Evolutionary conservation across 1,140 invertebrate genomes (phyloP), one percentile per base, ranked within the genome.

Genomic region (Trichomalopsis sarcophagae): DNA sequence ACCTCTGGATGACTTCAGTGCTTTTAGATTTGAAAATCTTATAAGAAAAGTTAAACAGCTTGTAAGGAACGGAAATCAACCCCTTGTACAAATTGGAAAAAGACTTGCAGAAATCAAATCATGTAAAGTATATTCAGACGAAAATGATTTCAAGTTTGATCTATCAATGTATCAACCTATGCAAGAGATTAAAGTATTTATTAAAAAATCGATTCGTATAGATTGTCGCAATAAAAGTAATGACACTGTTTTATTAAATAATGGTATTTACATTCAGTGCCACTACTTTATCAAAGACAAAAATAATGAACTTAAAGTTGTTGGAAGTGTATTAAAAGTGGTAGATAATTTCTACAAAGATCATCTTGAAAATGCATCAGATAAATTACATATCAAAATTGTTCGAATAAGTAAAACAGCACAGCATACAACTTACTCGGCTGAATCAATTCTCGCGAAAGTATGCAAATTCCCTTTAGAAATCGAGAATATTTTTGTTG

Each of bases 21-120:
- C 92, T n/a, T 94, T 94, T 88, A 84, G 87, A 40, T 94, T 93
- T 91, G 93, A 94, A 90, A 93, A 91, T 87, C 91, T 89, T 84
- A 85, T 94, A 75, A 80, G 89, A 71, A 81, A 88, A 77, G 85
- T 94, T 23, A 94, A 94, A 89, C 88, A 84, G 68, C 75, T 87
- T 14, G 44, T 92, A 36, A 84, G 87, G 71, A 88, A 86, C 74
- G 84, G 86, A 55, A 84, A 89, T 17, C 87, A 88, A 33, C 89
- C 87, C 33, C 79, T 92, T 30, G 69, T 90, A 71, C 88, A 91
- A 88, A 82, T 89, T 47, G 77, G 23, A 66, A 73, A 40, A 76
- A 79, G 83, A 50, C 55, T 86, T 74, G 30, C 55, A 21, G 83
- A 81, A 82, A 77, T 82, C 71, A 82, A 74, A 7, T 17, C 1